A percentile compares a stretch with the other conserved stretches of the same genome.
Conservation (phyloP, 1,140 invertebrate species). For the Heliconius himera region DNA sequence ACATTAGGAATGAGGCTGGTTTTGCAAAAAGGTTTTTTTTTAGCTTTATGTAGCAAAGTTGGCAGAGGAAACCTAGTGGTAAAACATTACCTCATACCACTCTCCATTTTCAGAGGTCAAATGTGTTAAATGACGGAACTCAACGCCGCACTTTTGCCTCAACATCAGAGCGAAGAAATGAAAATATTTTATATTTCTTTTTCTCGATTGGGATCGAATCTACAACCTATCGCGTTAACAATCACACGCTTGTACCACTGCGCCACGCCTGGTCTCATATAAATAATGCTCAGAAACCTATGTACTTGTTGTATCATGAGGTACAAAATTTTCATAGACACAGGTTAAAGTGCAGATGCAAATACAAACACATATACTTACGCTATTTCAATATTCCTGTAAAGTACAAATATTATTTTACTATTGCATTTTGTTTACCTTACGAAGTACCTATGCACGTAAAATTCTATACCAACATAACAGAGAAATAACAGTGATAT, state of each 20-base stretch:
- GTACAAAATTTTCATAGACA: not conserved
- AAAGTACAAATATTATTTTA: conserved; percentile 8
- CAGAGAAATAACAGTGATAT: no score
- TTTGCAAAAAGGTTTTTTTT: not conserved
- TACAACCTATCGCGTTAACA: no score
- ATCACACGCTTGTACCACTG: no score
- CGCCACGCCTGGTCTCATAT: no score
- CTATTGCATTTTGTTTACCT: not conserved
- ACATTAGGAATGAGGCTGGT: not conserved
- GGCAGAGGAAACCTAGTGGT: no score
- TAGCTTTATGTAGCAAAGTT: no score
- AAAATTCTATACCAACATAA: not conserved
- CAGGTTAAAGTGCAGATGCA: not conserved
- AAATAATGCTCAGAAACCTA: not conserved
- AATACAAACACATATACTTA: not conserved
- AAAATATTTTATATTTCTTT: not conserved
- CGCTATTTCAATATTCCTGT: conserved; percentile 1
- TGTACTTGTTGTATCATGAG: not conserved
- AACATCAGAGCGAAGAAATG: no score
- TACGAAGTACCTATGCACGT: not conserved
- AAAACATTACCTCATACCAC: no score
- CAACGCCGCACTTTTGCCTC: no score
- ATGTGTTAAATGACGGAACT: no score
- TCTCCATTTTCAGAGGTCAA: no score
- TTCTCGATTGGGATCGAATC: no score